phyloP scores from a whole-genome alignment of 1,140 invertebrate species.

The Anoplophora glabripennis region DNA sequence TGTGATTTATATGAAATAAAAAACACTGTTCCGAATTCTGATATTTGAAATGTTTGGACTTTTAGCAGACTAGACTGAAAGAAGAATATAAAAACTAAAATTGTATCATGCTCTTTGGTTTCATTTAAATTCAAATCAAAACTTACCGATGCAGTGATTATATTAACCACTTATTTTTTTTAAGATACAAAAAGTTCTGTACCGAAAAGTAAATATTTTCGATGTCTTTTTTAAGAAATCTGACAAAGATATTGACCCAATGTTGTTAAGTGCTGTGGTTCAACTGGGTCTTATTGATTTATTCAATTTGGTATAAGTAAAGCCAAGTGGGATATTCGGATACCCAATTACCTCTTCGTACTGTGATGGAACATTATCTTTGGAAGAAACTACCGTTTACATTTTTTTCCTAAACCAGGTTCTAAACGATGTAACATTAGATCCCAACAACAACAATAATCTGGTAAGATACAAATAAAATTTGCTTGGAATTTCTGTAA shows the following conservation, averaged over 20 bases:
- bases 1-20: no score
- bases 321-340: conserved; percentile 74
- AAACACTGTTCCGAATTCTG: no score
- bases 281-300: conserved; percentile 77
- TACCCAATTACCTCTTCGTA: conserved; percentile 84
- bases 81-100: no score
- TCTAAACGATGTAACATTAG: neutral
- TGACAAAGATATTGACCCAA: conserved; percentile 62
- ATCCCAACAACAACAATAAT: no score
- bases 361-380: conserved; percentile 76
- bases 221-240: neutral
- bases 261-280: conserved; percentile 71
- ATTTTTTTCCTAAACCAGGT: conserved; percentile 16
- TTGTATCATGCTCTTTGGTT: no score
- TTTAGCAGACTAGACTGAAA: no score
- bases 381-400: conserved; percentile 67
- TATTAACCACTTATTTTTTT: no score
- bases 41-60: no score
- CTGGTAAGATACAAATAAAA: no score
- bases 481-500: no score
- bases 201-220: conserved; percentile 50
- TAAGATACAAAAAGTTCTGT: conserved; percentile 30
- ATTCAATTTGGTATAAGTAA: conserved; percentile 61
- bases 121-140: no score
- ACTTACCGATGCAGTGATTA: no score